These are phyloP conservation scores for Micrasema longulum DNA, from an alignment of 1,140 invertebrate genomes.

Conservation along the genomic window DNA sequence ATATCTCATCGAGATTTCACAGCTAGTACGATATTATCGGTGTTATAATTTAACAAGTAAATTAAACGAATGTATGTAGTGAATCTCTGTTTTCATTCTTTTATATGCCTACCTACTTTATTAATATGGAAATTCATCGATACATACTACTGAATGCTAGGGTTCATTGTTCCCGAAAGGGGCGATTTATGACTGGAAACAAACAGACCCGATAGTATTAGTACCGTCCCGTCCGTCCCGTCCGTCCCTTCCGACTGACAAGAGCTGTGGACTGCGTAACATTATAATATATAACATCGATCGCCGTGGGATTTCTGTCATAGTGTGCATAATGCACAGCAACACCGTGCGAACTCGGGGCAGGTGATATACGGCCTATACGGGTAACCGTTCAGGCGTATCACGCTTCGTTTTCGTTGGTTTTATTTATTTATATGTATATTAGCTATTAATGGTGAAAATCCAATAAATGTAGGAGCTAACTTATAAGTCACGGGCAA, in stretches of 20 bases:
- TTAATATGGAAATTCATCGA: too few relatives aligned
- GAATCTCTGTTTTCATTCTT: too few relatives aligned
- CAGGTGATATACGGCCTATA: constrained; percentile 15
- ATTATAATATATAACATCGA: constrained; percentile 17
- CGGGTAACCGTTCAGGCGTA: not conserved
- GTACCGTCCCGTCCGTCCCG: too few relatives aligned
- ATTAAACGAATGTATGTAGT: too few relatives aligned
- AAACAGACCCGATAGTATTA: too few relatives aligned
- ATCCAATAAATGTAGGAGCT: constrained; percentile 5
- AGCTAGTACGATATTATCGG: constrained; percentile 10
- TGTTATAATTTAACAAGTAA: too few relatives aligned
- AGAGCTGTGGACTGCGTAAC: constrained; percentile 13
- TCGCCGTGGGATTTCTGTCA: not conserved
- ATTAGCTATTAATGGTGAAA: not conserved
- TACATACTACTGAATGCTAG: too few relatives aligned
- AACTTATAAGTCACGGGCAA: constrained; percentile 36
- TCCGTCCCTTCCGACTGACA: not conserved
- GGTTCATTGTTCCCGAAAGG: too few relatives aligned
- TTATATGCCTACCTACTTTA: too few relatives aligned
- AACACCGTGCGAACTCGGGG: constrained; percentile 2
- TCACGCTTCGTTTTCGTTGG: not conserved
- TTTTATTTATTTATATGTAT: not conserved
- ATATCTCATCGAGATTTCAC: constrained; percentile 14
- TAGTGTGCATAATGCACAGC: not conserved
- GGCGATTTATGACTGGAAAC: too few relatives aligned